Evolutionary conservation across 2,797 vertebrate genomes (phyloP), one percentile per base, ranked within the genome.

Genomic region (Halcyon leucocephala): DNA sequence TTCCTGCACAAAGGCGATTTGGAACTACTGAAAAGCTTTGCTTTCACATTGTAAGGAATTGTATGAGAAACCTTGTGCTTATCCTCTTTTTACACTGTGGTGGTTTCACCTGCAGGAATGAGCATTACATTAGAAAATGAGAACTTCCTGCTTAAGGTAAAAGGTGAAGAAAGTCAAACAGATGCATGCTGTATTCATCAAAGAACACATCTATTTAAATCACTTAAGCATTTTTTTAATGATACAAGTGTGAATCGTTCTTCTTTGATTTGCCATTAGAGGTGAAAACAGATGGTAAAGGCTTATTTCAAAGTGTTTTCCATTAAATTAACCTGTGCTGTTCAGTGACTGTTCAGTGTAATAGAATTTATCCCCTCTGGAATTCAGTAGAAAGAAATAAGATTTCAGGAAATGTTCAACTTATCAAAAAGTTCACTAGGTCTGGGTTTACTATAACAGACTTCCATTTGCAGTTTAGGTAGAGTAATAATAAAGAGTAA

Each of bases 261-360:
- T 95, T 97, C 96, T 97, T 97, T 95, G 96, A 97, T 98, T 97
- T 98, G 97, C 97, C 96, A 96, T 98, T 98, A 97, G 97, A 98
- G 95, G 96, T 97, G 96, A 96, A 98, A 98, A 97, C 98, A 98
- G 98, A 98, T 98, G 98, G 98, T 95, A 91, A 93, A 95, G 97
- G 84, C 95, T 98, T 97, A 96, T 98, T 98, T 98, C 96, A 55
- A 90, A 98, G 97, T 96, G 96, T 97, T 98, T 97, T 95, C 96
- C 97, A 97, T 98, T 98, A 98, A 98, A 98, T 98, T 98, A 98
- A 98, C 97, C 98, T 98, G 93, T 95, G 91, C 94, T 94, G 81
- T 96, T 97, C 90, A 97, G 93, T 91, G 96, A 93, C 97, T 97
- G 86, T 98, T 98, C 93, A 71, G 61, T 92, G 80, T 91, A 97